phyloP scores from a whole-genome alignment of 2,113 vertebrate genomes.

The Xenopus tropicalis region UCB_Xtro_10.0 CM004447.2:105464001-105464500 shows the following conservation, averaged over 20 bases:
- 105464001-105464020: background rate
- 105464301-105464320: constrained; percentile 62
- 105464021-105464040: background rate
- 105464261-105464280: constrained; percentile 51
- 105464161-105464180: constrained; percentile 38
- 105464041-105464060: constrained; percentile 22
- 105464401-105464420: constrained; percentile 46
- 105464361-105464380: constrained; percentile 54
- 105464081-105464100: constrained; percentile 32
- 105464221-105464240: constrained; percentile 48
- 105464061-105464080: constrained; percentile 38
- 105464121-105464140: constrained; percentile 57
- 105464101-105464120: constrained; percentile 53
- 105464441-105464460: too few relatives aligned
- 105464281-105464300: constrained; percentile 64
- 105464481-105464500: too few relatives aligned
- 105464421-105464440: too few relatives aligned
- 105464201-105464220: constrained; percentile 52
- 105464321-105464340: constrained; percentile 58
- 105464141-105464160: background rate
- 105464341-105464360: constrained; percentile 65
- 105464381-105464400: constrained; percentile 59
- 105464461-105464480: too few relatives aligned
- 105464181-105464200: constrained; percentile 48
- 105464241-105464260: constrained; percentile 53